phyloP scores from a whole-genome alignment of 2,888 invertebrate species.

The Trissonchulus latispiculum region DNA sequence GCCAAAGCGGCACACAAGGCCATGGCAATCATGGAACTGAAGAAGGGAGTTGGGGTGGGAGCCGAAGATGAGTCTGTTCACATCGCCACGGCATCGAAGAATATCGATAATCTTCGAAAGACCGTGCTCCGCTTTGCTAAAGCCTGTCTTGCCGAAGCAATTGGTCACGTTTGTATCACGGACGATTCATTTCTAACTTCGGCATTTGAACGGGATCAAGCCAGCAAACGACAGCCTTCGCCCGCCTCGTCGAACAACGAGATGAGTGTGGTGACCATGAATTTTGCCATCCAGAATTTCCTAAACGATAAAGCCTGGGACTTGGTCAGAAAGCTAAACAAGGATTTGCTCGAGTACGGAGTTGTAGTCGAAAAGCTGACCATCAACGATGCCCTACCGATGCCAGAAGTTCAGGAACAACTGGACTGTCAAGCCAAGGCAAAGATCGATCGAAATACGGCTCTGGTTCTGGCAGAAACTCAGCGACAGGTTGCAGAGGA shows the following conservation, averaged over 20 bases:
- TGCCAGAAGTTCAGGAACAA: slow-evolving; percentile 8
- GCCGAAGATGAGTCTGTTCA: background rate
- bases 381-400: slow-evolving; percentile 12
- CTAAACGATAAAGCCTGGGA: background rate
- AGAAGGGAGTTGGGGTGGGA: background rate
- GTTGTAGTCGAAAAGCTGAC: slow-evolving; percentile 1
- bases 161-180: slow-evolving; percentile 11
- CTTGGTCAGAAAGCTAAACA: background rate
- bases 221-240: background rate
- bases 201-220: no score
- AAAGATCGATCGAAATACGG: slow-evolving; percentile 11
- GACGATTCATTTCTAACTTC: no score
- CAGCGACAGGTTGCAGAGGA: slow-evolving; percentile 5
- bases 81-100: background rate
- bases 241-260: no score
- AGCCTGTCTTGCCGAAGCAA: slow-evolving; percentile 2
- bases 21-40: slow-evolving; percentile 9
- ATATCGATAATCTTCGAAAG: slow-evolving; percentile 1
- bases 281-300: slow-evolving; percentile 11
- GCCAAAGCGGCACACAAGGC: slow-evolving; percentile 8
- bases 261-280: slow-evolving; percentile 12
- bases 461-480: slow-evolving; percentile 4
- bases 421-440: slow-evolving; percentile 8
- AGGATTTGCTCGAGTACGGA: slow-evolving; percentile 6
- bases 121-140: slow-evolving; percentile 6